A percentile compares a stretch with the other conserved stretches of the same genome.
phyloP scores from a whole-genome alignment of 2,888 invertebrate genomes.

The Caradrina clavipalpis region DNA sequence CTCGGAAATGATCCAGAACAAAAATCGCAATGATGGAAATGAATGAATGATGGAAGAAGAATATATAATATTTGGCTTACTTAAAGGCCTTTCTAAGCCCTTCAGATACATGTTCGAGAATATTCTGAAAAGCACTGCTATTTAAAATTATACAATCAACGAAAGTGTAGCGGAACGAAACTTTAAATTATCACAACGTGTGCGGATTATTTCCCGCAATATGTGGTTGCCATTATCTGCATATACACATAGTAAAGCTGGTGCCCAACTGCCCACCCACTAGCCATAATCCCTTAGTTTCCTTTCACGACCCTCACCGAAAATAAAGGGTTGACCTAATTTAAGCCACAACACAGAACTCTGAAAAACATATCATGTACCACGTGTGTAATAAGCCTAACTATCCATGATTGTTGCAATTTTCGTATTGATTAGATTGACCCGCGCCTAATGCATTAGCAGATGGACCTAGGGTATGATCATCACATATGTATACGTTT shows the following conservation, averaged over 20 bases:
- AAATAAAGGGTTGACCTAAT: constrained; percentile 43
- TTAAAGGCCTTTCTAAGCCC: too few species aligned
- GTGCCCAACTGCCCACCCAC: background rate
- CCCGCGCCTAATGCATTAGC: too few species aligned
- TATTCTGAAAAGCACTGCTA: background rate
- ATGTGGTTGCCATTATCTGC: constrained; percentile 3
- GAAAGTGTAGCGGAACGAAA: too few species aligned
- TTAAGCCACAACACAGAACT: constrained; percentile 11
- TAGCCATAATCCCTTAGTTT: constrained; percentile 21
- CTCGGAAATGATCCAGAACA: too few species aligned
- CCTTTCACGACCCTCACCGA: constrained; percentile 10
- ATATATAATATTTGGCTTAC: too few species aligned
- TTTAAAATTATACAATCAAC: background rate
- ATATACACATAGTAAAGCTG: background rate
- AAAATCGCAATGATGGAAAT: too few species aligned
- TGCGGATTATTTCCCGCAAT: background rate
- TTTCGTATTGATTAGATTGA: background rate
- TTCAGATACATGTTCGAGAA: background rate
- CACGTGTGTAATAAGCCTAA: constrained; percentile 10
- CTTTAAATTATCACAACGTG: too few species aligned
- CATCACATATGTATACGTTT: too few species aligned
- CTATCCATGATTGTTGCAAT: background rate
- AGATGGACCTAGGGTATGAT: too few species aligned
- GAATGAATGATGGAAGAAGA: too few species aligned
- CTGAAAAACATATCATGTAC: background rate